A percentile compares a stretch with the other conserved stretches of the same genome.
phyloP scores from a whole-genome alignment of 2,797 vertebrate genomes.

The Lophius americanus region DNA sequence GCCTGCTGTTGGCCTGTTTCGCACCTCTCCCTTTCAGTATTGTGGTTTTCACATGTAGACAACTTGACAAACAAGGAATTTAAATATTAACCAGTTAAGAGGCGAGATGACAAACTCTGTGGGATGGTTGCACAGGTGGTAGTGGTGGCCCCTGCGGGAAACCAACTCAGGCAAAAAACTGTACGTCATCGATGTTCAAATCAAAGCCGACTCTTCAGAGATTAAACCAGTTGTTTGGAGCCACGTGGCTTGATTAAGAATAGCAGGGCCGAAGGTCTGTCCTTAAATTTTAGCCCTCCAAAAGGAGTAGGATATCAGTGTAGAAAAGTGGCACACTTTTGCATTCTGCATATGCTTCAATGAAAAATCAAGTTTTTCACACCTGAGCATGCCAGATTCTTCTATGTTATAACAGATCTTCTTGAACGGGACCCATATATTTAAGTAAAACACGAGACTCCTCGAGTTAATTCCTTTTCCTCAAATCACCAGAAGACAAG shows the following conservation, averaged over 20 bases:
- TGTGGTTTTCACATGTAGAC: conserved; percentile 46
- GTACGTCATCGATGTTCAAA: conserved; percentile 13
- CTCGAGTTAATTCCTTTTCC: too few relatives aligned
- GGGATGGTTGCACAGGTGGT: conserved; percentile 47
- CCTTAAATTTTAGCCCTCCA: neutral
- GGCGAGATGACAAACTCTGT: conserved; percentile 52
- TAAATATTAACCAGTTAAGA: conserved; percentile 72
- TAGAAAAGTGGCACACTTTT: neutral
- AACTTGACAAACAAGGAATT: conserved; percentile 68
- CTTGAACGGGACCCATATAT: too few relatives aligned
- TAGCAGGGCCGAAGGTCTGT: neutral
- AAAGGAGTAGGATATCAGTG: conserved; percentile 3
- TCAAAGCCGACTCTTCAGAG: conserved; percentile 15
- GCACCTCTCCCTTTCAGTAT: conserved; percentile 22
- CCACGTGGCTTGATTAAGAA: neutral
- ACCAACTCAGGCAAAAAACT: conserved; percentile 17
- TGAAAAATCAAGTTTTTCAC: conserved; percentile 12
- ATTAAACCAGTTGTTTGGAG: conserved; percentile 4
- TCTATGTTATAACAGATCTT: too few relatives aligned
- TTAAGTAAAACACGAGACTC: too few relatives aligned
- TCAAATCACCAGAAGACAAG: too few relatives aligned
- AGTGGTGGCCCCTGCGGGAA: conserved; percentile 9
- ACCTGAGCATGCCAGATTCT: too few relatives aligned
- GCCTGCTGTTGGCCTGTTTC: neutral
- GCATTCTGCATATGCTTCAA: conserved; percentile 3